Conservation (phyloP, 2,797 vertebrate species). For the Octomys mimax region DNA sequence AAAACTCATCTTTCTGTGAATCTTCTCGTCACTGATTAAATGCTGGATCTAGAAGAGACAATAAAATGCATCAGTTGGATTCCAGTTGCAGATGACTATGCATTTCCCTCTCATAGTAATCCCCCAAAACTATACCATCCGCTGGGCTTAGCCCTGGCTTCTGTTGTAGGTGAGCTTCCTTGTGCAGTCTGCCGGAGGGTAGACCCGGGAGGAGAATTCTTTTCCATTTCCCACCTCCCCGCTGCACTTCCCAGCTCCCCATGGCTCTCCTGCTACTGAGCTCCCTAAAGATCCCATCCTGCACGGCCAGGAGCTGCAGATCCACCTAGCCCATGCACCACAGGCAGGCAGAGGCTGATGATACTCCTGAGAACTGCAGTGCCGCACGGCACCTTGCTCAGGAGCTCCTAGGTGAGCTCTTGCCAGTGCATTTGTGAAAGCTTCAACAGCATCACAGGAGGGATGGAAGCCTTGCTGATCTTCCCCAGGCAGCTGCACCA, state of each 20-base stretch:
- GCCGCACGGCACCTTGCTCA: background rate
- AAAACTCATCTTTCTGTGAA: background rate
- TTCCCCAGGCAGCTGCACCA: background rate
- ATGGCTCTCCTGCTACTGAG: background rate
- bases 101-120: background rate
- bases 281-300: background rate
- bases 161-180: background rate
- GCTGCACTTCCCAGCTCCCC: background rate
- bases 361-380: background rate
- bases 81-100: background rate
- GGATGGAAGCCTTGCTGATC: background rate
- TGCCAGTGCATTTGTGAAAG: background rate
- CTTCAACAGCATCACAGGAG: background rate
- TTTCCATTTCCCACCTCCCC: too few relatives aligned
- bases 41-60: background rate
- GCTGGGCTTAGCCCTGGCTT: background rate
- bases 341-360: background rate
- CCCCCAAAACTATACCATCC: fast-evolving
- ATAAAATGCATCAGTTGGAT: background rate
- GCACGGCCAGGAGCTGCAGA: background rate
- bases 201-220: background rate
- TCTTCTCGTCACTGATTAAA: background rate
- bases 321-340: background rate
- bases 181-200: background rate
- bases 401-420: background rate